These are phyloP conservation scores for Anorthoa munda DNA, from an alignment of 2,888 invertebrate species.

Conservation along the genomic window DNA sequence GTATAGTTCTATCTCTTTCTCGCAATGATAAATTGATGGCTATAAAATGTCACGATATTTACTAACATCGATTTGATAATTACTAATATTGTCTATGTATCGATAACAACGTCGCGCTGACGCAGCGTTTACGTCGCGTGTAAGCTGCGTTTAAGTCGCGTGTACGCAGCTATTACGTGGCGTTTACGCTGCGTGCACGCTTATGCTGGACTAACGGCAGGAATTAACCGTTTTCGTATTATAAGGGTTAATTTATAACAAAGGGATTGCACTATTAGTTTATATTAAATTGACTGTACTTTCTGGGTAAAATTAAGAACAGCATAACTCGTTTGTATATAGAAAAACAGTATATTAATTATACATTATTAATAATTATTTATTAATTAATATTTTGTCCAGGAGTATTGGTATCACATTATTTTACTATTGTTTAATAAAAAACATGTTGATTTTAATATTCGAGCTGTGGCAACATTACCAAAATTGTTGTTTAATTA, in stretches of 20 bases:
- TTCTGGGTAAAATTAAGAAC: conserved; percentile 47
- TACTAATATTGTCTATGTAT: neutral
- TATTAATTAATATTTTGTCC: conserved; percentile 22
- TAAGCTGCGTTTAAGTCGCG: neutral
- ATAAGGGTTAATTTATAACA: neutral
- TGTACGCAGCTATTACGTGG: neutral
- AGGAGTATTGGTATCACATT: conserved; percentile 49
- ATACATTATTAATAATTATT: conserved; percentile 32
- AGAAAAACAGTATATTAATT: conserved; percentile 44
- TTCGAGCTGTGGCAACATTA: conserved; percentile 17
- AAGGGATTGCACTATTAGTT: neutral
- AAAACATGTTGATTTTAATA: conserved; percentile 3
- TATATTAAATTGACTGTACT: conserved; percentile 16
- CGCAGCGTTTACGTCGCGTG: neutral
- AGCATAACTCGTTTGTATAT: conserved; percentile 32
- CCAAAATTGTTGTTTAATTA: neutral
- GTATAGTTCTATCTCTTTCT: neutral
- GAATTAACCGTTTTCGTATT: neutral
- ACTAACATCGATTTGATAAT: conserved; percentile 7
- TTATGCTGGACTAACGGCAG: neutral
- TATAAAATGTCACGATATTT: neutral
- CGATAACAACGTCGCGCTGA: neutral
- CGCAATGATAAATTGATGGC: no score
- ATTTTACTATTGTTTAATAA: neutral
- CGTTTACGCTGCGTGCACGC: neutral